Evolutionary conservation across 2,113 vertebrate genomes (phyloP), one percentile per base, ranked within the genome.

Genomic region (Podilymbus podiceps): DNA sequence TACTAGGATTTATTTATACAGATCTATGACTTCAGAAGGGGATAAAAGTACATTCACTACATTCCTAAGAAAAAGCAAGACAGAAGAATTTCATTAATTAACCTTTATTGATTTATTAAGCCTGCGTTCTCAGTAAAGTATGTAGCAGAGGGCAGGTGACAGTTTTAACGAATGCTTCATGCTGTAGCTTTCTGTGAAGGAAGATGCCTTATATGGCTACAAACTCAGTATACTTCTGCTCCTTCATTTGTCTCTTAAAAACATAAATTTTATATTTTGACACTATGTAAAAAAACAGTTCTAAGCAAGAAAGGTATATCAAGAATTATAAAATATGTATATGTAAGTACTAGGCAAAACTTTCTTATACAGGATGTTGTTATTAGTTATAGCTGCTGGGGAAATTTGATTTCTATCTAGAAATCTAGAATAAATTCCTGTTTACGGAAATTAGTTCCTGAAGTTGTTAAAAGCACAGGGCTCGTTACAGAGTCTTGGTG

Each of bases 181-280:
- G 20, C 56, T 91, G 73, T 71, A 76, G 46, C 62, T 82, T 50
- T 92, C 66, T 92, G 30, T 87, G 84, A 85, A 88, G 53, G 23
- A 86, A 89, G 93, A 85, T 76, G n/a, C 86, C 95, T 94, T 97
- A 94, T 69, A 97, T 95, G 94, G 94, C n/a, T 88, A 85, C 18
- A 89, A 79, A 89, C 28, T 82, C 66, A 55, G 62, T 76, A 82
- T n/a, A 88, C 58, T 33, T 93, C 73, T 81, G 19, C 85, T 91
- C 53, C 58, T 94, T 92, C 53, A 59, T 94, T 94, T 82, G 42
- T 96, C 69, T 95, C 84, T 58, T 66, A 85, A 92, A 96, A 92
- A n/a, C 69, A 87, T 95, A 88, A 85, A 92, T 94, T 91, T 50
- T 91, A 66, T 46, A 14, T 40, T 91, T 93, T 92, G 94, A n/a